Percentiles rank a stretch among this genome's conserved stretches.
phyloP scores from a whole-genome alignment of 2,797 vertebrate species.

The Microhierax caerulescens region DNA sequence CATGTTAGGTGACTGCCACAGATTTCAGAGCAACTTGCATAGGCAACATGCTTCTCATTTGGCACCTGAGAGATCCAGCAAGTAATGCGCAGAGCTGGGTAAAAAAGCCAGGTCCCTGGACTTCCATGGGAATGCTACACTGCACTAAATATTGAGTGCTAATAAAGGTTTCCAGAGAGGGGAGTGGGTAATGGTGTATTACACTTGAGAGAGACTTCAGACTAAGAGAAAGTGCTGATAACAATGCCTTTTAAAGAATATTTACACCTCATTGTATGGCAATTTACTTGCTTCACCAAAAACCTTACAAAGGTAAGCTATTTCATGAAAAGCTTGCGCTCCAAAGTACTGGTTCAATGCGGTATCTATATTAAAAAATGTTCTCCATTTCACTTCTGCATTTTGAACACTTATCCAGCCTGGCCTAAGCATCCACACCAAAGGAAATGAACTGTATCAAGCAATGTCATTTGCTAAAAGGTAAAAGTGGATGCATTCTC shows the following conservation, averaged over 20 bases:
- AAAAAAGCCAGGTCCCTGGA: neutral
- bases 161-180: neutral
- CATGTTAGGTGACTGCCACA: neutral
- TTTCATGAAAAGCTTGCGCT: neutral
- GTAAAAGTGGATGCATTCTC: slow-evolving; percentile 72
- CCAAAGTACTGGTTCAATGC: neutral
- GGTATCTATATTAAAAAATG: slow-evolving; percentile 36
- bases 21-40: neutral
- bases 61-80: neutral
- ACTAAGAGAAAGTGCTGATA: neutral
- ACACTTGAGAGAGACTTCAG: neutral
- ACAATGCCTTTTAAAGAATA: neutral
- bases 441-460: slow-evolving; percentile 74
- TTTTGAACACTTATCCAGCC: slow-evolving; percentile 59
- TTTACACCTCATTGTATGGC: neutral
- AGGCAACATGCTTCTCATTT: neutral
- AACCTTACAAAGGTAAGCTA: neutral
- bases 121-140: neutral
- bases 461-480: slow-evolving; percentile 78
- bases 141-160: neutral
- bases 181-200: neutral
- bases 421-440: slow-evolving; percentile 5
- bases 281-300: neutral
- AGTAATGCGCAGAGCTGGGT: neutral
- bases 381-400: slow-evolving; percentile 19